Conservation (phyloP, 2,888 invertebrate species). For the Heliconius cydno region DNA sequence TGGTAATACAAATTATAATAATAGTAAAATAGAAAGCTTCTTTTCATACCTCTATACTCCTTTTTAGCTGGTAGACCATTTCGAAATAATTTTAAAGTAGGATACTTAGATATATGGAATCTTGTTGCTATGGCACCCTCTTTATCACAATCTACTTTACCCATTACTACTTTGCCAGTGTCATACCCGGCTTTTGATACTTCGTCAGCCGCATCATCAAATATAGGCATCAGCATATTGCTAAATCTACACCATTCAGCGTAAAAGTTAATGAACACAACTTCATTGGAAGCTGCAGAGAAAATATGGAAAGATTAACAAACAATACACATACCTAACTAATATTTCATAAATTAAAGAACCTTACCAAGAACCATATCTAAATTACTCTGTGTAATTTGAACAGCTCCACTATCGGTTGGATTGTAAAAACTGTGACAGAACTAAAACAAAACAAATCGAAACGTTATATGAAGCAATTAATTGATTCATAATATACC, state of each 20-base stretch:
- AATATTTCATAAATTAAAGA: slow-evolving; percentile 30
- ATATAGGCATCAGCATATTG: slow-evolving; percentile 97
- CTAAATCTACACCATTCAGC: slow-evolving; percentile 99
- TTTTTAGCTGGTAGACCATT: slow-evolving; percentile 95
- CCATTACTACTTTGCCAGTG: slow-evolving; percentile 94
- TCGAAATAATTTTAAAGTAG: slow-evolving; percentile 96
- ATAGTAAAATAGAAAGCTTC: slow-evolving; percentile 54
- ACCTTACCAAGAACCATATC: slow-evolving; percentile 92
- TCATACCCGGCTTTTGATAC: slow-evolving; percentile 90
- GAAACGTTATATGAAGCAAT: slow-evolving; percentile 59
- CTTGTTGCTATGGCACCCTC: slow-evolving; percentile 93
- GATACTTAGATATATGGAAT: slow-evolving; percentile 99
- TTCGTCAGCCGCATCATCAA: slow-evolving; percentile 96
- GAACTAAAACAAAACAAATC: slow-evolving; percentile 75
- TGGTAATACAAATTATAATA: background rate
- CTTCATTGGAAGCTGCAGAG: slow-evolving; percentile 94
- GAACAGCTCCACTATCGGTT: slow-evolving; percentile 91
- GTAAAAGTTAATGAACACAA: slow-evolving; percentile 99
- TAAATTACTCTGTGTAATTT: slow-evolving; percentile 91
- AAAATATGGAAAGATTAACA: slow-evolving; percentile 13
- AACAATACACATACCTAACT: background rate
- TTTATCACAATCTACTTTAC: slow-evolving; percentile 98
- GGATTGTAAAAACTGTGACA: slow-evolving; percentile 87
- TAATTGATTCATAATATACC: slow-evolving; percentile 67
- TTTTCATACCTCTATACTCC: slow-evolving; percentile 90